Evolutionary conservation across 2,113 vertebrate species (phyloP).

Genomic region (Lichenostomus cassidix): DNA sequence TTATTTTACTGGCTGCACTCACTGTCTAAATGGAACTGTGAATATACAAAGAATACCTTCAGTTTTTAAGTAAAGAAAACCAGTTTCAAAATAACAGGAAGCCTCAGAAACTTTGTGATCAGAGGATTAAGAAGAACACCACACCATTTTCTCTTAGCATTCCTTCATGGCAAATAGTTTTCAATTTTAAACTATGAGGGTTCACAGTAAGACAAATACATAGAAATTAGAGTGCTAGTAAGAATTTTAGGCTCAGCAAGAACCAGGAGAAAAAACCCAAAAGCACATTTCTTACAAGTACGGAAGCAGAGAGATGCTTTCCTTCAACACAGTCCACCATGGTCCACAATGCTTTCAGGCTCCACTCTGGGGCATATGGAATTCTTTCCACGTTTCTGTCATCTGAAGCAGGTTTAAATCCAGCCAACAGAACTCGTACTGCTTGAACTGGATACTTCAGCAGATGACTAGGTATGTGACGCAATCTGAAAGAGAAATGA

Average conservation of each 20-base stretch:
- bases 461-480: slow-evolving; percentile 80
- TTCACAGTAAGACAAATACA: neutral
- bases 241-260: neutral
- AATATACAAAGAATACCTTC: neutral
- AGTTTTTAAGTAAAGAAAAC: neutral
- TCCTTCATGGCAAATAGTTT: neutral
- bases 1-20: neutral
- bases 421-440: slow-evolving; percentile 79
- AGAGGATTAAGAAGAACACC: neutral
- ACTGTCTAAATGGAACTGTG: neutral
- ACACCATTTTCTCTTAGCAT: neutral
- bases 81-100: neutral
- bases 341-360: slow-evolving; percentile 78
- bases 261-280: neutral
- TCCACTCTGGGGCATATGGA: slow-evolving; percentile 87
- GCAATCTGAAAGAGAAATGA: slow-evolving; percentile 75
- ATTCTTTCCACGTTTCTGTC: slow-evolving; percentile 64
- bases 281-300: slow-evolving; percentile 69
- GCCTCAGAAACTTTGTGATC: neutral
- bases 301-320: slow-evolving; percentile 76
- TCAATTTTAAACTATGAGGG: neutral
- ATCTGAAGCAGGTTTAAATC: slow-evolving; percentile 81
- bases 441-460: slow-evolving; percentile 79
- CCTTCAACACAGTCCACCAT: slow-evolving; percentile 83
- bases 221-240: neutral